Conservation (phyloP, 2,888 invertebrate genomes). For the Scaptodrosophila latifasciaeformis region DNA sequence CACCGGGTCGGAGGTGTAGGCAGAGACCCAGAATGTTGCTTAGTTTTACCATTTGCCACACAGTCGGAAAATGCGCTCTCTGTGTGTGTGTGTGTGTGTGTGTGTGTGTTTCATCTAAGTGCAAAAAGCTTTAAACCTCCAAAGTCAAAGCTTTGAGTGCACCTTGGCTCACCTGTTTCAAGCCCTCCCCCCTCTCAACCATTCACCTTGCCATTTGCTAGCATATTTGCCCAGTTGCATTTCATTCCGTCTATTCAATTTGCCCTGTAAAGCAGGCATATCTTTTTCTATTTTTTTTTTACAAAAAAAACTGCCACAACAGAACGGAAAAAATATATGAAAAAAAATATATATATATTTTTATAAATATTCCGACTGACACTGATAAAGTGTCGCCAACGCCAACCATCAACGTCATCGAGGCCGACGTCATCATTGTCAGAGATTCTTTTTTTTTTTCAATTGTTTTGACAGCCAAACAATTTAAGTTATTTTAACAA, state of each 20-base stretch:
- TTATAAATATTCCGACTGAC: slow-evolving; percentile 3
- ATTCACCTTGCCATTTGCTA: no score
- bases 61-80: neutral
- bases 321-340: neutral
- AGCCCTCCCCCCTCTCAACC: no score
- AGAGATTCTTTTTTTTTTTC: no score
- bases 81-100: neutral
- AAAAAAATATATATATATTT: neutral
- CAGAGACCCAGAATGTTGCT: neutral
- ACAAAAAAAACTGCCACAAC: neutral
- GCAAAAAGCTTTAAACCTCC: neutral
- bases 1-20: no score
- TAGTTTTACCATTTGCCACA: slow-evolving; percentile 11
- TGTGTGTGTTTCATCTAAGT: no score
- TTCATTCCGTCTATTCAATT: neutral
- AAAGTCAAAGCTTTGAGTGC: neutral
- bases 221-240: neutral
- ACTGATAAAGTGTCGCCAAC: slow-evolving; percentile 7
- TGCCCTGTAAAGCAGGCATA: no score
- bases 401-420: neutral
- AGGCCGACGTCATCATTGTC: slow-evolving; percentile 2
- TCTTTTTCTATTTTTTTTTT: no score
- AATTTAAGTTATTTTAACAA: no score
- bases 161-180: no score
- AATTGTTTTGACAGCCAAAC: no score